A percentile compares a stretch with the other conserved stretches of the same genome.
These are phyloP conservation scores for Hydraecia micacea DNA, from an alignment of 2,888 invertebrate species.

Conservation along the genomic window DNA sequence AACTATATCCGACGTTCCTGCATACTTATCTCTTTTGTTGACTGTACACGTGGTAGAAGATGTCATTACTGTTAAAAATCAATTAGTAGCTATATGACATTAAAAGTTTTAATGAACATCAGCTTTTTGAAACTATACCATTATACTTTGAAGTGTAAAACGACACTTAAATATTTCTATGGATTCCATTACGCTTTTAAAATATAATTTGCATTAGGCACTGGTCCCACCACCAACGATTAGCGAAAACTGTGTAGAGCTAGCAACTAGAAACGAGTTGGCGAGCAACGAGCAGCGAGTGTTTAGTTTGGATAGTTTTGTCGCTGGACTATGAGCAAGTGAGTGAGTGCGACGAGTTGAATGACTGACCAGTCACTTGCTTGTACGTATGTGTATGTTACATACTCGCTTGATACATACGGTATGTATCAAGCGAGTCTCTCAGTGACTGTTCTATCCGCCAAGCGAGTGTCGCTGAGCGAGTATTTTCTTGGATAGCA, in stretches of 20 bases:
- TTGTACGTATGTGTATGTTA: neutral
- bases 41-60: no score
- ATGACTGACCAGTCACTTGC: neutral
- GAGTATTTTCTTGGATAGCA: neutral
- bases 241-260: neutral
- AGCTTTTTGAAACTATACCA: neutral
- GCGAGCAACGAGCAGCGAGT: neutral
- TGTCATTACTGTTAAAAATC: neutral
- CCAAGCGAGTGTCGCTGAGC: neutral
- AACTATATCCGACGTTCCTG: no score
- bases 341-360: neutral
- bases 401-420: no score
- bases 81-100: neutral
- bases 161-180: neutral
- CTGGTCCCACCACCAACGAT: neutral
- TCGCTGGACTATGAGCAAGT: neutral
- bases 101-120: no score
- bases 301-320: neutral
- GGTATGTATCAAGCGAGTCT: neutral
- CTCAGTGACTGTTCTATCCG: neutral
- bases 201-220: neutral
- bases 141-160: neutral
- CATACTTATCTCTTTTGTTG: no score
- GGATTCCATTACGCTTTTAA: neutral
- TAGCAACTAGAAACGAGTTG: neutral